Percentiles rank a stretch among this genome's conserved stretches.
Conservation (phyloP, 2,797 vertebrate species). For the Acrossocheilus wenchowensis region DNA sequence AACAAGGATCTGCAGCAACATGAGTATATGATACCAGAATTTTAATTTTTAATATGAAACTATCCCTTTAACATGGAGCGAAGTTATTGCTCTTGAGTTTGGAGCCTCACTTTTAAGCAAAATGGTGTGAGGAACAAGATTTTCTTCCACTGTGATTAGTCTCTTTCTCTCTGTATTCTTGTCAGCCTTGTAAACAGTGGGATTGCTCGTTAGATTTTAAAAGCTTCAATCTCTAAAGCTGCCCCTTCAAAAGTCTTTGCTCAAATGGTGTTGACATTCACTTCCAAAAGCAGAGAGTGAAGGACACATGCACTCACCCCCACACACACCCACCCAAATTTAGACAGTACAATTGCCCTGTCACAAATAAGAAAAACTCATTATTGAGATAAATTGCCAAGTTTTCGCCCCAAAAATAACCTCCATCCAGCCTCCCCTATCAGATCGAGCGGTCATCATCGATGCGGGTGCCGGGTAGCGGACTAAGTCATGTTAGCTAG, state of each 20-base stretch:
- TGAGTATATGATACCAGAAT: neutral
- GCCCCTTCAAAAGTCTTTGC: conserved; percentile 26
- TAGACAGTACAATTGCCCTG: conserved; percentile 77
- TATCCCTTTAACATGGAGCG: neutral
- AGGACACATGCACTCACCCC: conserved; percentile 8
- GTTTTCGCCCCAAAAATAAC: conserved; percentile 74
- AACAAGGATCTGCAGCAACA: neutral
- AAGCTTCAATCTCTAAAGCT: conserved; percentile 30
- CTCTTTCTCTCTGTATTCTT: conserved; percentile 14
- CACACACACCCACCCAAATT: conserved; percentile 34
- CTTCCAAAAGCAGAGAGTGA: conserved; percentile 15
- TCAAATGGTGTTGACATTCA: conserved; percentile 41
- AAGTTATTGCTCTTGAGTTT: neutral
- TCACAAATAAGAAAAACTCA: conserved; percentile 75
- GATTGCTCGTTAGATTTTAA: conserved; percentile 28
- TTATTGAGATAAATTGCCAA: conserved; percentile 80
- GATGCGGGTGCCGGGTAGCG: neutral
- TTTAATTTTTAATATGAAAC: neutral
- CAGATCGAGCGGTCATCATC: conserved; percentile 65
- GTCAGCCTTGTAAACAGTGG: conserved; percentile 22
- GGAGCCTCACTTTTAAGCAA: neutral
- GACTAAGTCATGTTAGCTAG: conserved; percentile 14
- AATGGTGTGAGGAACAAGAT: neutral
- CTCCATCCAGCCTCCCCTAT: conserved; percentile 62
- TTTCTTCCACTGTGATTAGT: neutral